Base-by-base conservation (phyloP, 2,797 vertebrate genomes). In the Pampus argenteus region DNA sequence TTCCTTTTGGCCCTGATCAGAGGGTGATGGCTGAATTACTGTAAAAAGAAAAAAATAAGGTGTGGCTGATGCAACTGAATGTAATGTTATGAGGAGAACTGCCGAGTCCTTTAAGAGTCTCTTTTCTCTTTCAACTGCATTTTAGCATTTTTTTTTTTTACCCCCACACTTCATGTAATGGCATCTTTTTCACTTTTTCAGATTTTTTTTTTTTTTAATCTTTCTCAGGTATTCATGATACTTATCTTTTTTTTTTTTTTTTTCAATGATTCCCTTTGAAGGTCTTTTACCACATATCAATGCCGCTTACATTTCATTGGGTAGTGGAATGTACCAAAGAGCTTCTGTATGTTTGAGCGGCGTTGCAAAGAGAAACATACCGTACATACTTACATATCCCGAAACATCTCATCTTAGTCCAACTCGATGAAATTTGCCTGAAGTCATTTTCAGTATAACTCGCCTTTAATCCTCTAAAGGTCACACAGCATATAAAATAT, bases 21-120 rank as follows among this genome's bases (percentile, higher is more conserved):
- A 78, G 50, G 70, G 66, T 28, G 76, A 73, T 66, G 65, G 76
- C 40, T 54, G 68, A 51, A 34, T 79, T 65, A 18, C 15, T 44
- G 40, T 18, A 58, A 73, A 72, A 74, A 58, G 26, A 40, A 55
- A 82, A 82, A 81, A 84, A 70, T 63, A 74, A 87, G 86, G 83
- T 82, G 79, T 45, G 80, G 81, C 82, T 90, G 90, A 93, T 93
- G 91, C 81, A 93, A 92, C 84, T 57, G 86, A 93, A 91, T 92
- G 92, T 92, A 92, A 91, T 38, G 48, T 65, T 75, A 61, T 38
- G 63, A 81, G 75, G 74, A 82, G 77, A 83, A 66, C 74, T 56
- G 70, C 66, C 17, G 38, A 78, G 78, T 71, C 82, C 82, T 66
- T 66, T 66, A 76, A 82, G 72, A 78, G 25, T 74, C 64, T 79